Percentiles rank a stretch among this genome's conserved stretches.
Evolutionary conservation across 1,140 invertebrate genomes (phyloP).

Genomic region (Ceratina japonica): DNA sequence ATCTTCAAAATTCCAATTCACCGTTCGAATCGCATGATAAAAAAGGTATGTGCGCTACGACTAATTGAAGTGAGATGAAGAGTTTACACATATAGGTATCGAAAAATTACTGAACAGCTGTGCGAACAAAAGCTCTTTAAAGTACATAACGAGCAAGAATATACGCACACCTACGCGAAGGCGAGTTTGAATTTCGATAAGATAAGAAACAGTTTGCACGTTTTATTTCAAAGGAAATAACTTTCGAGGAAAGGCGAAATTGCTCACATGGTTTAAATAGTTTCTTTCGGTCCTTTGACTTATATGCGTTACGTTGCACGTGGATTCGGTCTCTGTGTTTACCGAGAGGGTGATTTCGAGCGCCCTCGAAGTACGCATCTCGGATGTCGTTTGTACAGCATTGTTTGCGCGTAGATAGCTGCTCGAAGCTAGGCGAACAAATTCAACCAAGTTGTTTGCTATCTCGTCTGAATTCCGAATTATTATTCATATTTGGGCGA

Average conservation of each 20-base stretch:
- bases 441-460: background rate
- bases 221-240: background rate
- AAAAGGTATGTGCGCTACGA: background rate
- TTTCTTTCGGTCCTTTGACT: background rate
- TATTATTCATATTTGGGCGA: conserved; percentile 40
- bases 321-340: conserved; percentile 41
- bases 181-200: conserved; percentile 18
- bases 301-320: conserved; percentile 8
- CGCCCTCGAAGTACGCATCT: conserved; percentile 27
- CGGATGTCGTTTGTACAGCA: background rate
- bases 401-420: background rate
- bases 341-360: conserved; percentile 35
- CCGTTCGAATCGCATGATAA: background rate
- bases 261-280: too few species aligned
- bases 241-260: background rate
- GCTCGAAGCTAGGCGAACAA: conserved; percentile 20
- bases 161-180: conserved; percentile 1
- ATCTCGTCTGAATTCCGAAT: conserved; percentile 39
- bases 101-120: conserved; percentile 35
- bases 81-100: too few species aligned
- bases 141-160: conserved; percentile 6
- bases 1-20: background rate
- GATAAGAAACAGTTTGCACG: conserved; percentile 16
- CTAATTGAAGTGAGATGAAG: too few species aligned
- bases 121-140: conserved; percentile 34